Conservation (phyloP, 2,888 invertebrate species). For the Alviniconcha strummeri region DNA sequence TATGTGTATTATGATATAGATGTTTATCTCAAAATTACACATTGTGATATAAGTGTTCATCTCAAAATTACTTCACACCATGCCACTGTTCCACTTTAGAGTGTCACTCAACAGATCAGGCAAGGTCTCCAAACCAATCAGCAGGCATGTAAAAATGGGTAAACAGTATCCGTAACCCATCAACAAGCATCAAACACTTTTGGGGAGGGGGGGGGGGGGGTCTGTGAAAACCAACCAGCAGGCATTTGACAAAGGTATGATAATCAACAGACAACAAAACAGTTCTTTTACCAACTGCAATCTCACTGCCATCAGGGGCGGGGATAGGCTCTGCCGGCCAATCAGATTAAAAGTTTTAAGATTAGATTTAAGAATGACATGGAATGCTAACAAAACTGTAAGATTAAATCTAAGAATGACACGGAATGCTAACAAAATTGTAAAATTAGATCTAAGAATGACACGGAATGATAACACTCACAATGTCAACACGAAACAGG, state of each 20-base stretch:
- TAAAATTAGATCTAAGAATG: too few relatives aligned
- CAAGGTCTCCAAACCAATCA: conserved; percentile 23
- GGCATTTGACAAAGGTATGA: background rate
- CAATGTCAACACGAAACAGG: too few relatives aligned
- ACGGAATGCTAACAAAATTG: too few relatives aligned
- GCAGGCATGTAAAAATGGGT: conserved; percentile 15
- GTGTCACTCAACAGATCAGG: background rate
- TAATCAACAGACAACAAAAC: conserved; percentile 8
- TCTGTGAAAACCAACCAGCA: conserved; percentile 12
- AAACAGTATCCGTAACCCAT: conserved; percentile 5
- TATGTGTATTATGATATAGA: too few relatives aligned
- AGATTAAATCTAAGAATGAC: too few relatives aligned
- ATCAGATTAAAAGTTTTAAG: background rate
- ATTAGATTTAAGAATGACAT: background rate
- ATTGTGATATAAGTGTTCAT: too few relatives aligned
- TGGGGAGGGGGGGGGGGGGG: background rate
- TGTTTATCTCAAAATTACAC: too few relatives aligned
- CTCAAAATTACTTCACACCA: background rate
- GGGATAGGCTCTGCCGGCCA: conserved; percentile 75
- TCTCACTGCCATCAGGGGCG: conserved; percentile 77
- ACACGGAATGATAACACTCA: too few relatives aligned
- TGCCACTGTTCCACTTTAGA: background rate
- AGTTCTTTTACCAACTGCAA: conserved; percentile 75
- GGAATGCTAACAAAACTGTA: too few relatives aligned
- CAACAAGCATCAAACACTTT: conserved; percentile 15